A percentile compares a stretch with the other conserved stretches of the same genome.
Conservation (phyloP, 2,888 invertebrate genomes). For the Hypercompe scribonia region DNA sequence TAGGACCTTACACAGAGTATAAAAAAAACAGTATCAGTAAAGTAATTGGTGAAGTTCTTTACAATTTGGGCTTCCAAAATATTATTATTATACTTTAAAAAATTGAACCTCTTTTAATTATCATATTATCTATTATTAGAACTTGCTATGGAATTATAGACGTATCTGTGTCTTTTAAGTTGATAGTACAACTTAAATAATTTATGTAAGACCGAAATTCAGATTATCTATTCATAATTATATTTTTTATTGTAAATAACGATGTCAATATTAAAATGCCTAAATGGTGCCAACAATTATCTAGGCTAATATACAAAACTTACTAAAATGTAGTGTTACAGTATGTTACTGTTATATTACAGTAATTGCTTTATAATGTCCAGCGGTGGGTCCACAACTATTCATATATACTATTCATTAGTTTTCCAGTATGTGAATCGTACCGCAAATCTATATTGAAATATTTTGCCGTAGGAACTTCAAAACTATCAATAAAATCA, state of each 20-base stretch:
- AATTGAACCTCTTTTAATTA: not conserved
- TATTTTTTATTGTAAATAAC: not conserved
- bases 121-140: not conserved
- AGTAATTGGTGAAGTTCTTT: no score
- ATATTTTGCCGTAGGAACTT: conserved; percentile 7
- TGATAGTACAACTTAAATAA: not conserved
- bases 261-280: not conserved
- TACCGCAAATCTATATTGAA: not conserved
- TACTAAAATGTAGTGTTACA: not conserved
- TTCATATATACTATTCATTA: not conserved
- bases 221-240: not conserved
- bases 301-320: not conserved
- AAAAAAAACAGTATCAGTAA: no score
- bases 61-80: no score
- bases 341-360: no score
- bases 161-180: not conserved
- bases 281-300: not conserved
- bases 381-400: not conserved
- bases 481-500: not conserved
- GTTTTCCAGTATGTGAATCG: not conserved
- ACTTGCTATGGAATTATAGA: not conserved
- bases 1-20: no score
- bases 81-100: no score
- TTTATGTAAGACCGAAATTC: not conserved
- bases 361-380: not conserved